Evolutionary conservation across 2,888 invertebrate genomes (phyloP).

Genomic region (Noctua janthina): DNA sequence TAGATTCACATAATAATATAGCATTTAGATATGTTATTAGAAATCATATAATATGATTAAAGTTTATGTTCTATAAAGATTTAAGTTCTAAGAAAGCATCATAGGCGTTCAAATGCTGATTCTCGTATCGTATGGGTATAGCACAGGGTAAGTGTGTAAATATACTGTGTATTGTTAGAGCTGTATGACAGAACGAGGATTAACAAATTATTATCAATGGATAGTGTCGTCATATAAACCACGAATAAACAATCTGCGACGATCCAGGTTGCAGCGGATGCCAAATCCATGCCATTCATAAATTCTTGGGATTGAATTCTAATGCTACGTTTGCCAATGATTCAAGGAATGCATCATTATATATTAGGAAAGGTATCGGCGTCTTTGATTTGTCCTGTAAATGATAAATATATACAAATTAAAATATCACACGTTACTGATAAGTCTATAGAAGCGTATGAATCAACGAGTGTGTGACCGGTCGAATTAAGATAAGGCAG

Average conservation of each 20-base stretch:
- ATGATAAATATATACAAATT: not conserved
- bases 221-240: conserved; percentile 22
- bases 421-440: not conserved
- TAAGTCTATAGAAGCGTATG: not conserved
- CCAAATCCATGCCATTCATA: conserved; percentile 54
- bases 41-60: not conserved
- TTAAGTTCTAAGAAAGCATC: not conserved
- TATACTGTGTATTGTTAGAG: not conserved
- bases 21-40: not conserved
- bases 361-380: conserved; percentile 1
- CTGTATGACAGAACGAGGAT: not conserved
- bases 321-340: conserved; percentile 40
- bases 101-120: not conserved
- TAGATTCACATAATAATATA: not conserved
- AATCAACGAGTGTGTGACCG: not conserved
- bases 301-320: conserved; percentile 35
- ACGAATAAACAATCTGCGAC: conserved; percentile 28
- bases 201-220: conserved; percentile 38
- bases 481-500: not conserved
- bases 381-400: too few species aligned
- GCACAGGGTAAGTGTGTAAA: not conserved
- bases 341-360: conserved; percentile 24
- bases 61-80: not conserved
- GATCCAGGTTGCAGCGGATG: conserved; percentile 30
- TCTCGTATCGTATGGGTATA: not conserved